phyloP scores from a whole-genome alignment of 1,140 invertebrate species.

The Oreohelix idahoensis region DNA sequence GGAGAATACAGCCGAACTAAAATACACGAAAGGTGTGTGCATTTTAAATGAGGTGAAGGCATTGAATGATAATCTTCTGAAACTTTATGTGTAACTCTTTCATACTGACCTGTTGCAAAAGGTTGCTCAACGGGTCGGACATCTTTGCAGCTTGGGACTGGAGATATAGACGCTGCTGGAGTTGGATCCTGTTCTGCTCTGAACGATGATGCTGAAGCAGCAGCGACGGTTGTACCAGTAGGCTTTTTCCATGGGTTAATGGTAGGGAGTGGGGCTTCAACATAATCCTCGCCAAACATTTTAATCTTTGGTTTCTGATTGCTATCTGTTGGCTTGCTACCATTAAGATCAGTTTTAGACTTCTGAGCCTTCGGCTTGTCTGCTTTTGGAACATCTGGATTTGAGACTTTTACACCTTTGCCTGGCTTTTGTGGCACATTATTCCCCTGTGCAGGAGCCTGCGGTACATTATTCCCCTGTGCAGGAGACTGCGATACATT shows the following conservation, averaged over 20 bases:
- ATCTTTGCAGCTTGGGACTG: neutral
- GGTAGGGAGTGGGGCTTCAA: constrained; percentile 28
- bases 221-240: neutral
- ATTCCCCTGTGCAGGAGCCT: no score
- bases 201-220: neutral
- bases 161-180: neutral
- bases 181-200: neutral
- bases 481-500: no score
- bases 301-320: constrained; percentile 25
- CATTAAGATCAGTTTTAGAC: constrained; percentile 20
- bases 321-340: constrained; percentile 3
- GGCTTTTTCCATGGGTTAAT: constrained; percentile 33
- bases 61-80: no score
- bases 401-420: neutral
- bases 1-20: no score
- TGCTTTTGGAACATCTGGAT: neutral
- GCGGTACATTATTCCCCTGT: no score
- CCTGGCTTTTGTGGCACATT: neutral
- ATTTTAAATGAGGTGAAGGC: no score
- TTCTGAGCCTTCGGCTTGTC: constrained; percentile 14
- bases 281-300: constrained; percentile 36
- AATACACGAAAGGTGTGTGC: no score
- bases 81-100: no score
- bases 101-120: neutral
- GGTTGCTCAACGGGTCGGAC: neutral